Percentiles rank a stretch among this genome's conserved stretches.
Conservation (phyloP, 1,140 invertebrate species). For the Conopomorpha cramerella region DNA sequence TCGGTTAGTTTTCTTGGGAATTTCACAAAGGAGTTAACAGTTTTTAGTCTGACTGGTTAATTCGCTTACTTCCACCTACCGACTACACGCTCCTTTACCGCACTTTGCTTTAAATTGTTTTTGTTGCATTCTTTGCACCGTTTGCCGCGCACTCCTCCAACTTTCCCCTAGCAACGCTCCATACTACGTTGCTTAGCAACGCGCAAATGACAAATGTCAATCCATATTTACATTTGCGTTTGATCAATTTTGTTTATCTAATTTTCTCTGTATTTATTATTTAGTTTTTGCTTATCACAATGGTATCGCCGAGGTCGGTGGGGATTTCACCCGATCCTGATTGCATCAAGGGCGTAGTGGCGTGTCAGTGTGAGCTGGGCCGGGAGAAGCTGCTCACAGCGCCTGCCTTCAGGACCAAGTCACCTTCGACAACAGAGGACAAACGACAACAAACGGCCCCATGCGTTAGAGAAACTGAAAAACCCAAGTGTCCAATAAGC, state of each 20-base stretch:
- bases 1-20: too few species aligned
- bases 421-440: constrained; percentile 13
- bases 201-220: constrained; percentile 17
- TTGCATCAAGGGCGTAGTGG: constrained; percentile 20
- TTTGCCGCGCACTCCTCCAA: too few species aligned
- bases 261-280: too few species aligned
- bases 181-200: constrained; percentile 22
- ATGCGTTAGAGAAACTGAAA: constrained; percentile 25
- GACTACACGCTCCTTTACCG: too few species aligned
- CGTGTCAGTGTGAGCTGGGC: constrained; percentile 43
- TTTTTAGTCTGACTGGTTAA: constrained; percentile 32
- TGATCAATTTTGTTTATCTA: too few species aligned
- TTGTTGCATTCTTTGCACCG: too few species aligned
- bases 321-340: constrained; percentile 23
- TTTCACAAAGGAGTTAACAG: too few species aligned
- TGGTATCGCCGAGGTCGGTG: too few species aligned
- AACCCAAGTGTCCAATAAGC: constrained; percentile 37
- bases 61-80: constrained; percentile 40
- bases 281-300: too few species aligned
- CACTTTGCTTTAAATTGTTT: too few species aligned
- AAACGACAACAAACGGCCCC: constrained; percentile 35
- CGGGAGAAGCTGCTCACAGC: constrained; percentile 45
- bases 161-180: too few species aligned
- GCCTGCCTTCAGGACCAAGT: constrained; percentile 25
- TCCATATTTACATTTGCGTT: too few species aligned